phyloP scores from a whole-genome alignment of 2,888 invertebrate genomes.

The Ophraella communa region DNA sequence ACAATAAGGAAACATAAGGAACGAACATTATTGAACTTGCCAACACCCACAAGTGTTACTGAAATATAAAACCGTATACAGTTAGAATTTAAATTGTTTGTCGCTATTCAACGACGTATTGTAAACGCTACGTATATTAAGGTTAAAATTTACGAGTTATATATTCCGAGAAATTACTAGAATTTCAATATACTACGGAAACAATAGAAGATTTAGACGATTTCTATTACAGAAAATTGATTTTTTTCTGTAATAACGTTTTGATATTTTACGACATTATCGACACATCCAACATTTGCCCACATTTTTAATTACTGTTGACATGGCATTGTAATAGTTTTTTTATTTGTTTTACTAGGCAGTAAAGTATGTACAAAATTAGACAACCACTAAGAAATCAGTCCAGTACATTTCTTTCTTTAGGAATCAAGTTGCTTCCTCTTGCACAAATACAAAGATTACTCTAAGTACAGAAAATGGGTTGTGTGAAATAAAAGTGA shows the following conservation, averaged over 20 bases:
- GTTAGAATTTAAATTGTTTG: constrained; percentile 37
- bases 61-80: constrained; percentile 39
- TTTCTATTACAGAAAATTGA: constrained; percentile 7
- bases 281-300: no score
- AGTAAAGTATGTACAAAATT: no score
- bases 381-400: no score
- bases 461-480: no score
- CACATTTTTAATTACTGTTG: no score
- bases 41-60: constrained; percentile 31
- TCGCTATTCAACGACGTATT: constrained; percentile 39
- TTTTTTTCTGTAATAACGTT: neutral
- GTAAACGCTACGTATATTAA: constrained; percentile 15
- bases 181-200: constrained; percentile 2
- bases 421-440: no score
- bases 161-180: constrained; percentile 11
- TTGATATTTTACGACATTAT: neutral
- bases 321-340: no score
- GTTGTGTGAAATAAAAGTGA: no score
- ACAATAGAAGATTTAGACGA: constrained; percentile 6
- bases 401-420: no score
- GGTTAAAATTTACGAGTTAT: constrained; percentile 7
- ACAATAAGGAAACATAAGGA: constrained; percentile 34
- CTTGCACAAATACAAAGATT: no score
- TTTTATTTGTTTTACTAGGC: no score
- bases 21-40: constrained; percentile 32